Evolutionary conservation across 2,888 invertebrate species (phyloP).

Genomic region (Rhyacophila evoluta): DNA sequence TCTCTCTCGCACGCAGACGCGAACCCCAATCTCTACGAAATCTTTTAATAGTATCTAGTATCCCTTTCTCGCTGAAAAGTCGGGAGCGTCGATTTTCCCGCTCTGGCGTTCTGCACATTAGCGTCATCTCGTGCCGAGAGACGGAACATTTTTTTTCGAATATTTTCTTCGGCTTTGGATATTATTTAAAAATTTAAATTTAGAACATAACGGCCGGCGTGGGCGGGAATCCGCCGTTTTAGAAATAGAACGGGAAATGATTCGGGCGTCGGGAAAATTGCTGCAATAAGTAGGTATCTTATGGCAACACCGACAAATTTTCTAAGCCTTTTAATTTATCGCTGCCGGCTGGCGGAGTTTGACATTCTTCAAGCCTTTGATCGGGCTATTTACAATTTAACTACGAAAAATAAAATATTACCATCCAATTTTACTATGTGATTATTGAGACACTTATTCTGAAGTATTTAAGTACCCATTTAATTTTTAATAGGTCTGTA

Average conservation of each 20-base stretch:
- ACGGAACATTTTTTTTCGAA: conserved; percentile 30
- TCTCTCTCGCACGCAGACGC: conserved; percentile 35
- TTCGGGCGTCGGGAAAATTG: conserved; percentile 23
- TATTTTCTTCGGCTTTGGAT: conserved; percentile 38
- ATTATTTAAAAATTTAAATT: conserved; percentile 36
- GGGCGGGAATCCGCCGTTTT: conserved; percentile 42
- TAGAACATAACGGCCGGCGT: conserved; percentile 48
- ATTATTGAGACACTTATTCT: not conserved
- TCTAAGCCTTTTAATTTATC: not conserved
- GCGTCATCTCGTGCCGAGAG: conserved; percentile 34
- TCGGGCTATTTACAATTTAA: conserved; percentile 8
- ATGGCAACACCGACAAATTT: not conserved
- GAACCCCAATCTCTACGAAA: conserved; percentile 59
- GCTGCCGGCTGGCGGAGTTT: not conserved
- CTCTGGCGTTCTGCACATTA: not conserved
- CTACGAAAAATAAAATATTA: not conserved
- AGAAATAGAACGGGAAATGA: conserved; percentile 43
- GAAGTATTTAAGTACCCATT: too few species aligned
- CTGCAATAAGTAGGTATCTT: conserved; percentile 17
- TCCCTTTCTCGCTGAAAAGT: conserved; percentile 17
- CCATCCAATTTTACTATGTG: not conserved
- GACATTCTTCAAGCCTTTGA: conserved; percentile 10
- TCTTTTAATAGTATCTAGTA: conserved; percentile 69
- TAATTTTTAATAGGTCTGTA: too few species aligned
- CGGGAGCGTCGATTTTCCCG: conserved; percentile 35